Evolutionary conservation across 2,888 invertebrate species (phyloP).

Genomic region (Tiliacea aurago): DNA sequence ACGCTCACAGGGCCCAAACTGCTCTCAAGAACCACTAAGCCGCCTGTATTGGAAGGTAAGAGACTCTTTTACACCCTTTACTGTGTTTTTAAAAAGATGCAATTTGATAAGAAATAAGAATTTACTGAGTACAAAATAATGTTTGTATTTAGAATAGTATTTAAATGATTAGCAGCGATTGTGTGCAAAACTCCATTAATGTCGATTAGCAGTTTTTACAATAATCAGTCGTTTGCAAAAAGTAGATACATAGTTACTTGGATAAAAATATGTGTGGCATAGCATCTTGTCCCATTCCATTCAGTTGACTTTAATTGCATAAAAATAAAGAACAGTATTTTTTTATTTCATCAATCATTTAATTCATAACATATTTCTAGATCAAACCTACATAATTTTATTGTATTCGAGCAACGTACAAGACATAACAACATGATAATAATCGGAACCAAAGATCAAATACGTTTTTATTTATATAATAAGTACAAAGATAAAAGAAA

Average conservation of each 20-base stretch:
- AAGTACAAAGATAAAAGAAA: constrained; percentile 28
- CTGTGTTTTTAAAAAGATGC: neutral
- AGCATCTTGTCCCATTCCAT: neutral
- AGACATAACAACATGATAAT: constrained; percentile 26
- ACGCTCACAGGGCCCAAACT: constrained; percentile 94
- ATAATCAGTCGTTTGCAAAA: constrained; percentile 1
- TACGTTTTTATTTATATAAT: constrained; percentile 19
- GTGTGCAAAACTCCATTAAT: neutral
- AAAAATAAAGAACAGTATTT: constrained; percentile 20
- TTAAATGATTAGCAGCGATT: neutral
- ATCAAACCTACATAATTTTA: neutral
- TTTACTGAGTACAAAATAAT: neutral
- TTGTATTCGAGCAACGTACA: constrained; percentile 3
- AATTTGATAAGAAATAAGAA: neutral
- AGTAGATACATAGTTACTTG: neutral
- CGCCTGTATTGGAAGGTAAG: constrained; percentile 92
- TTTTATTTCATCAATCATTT: constrained; percentile 23
- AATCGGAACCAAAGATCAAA: constrained; percentile 30
- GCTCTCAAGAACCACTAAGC: constrained; percentile 94
- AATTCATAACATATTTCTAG: constrained; percentile 27
- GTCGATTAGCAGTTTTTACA: neutral
- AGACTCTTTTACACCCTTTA: neutral
- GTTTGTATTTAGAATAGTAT: constrained; percentile 7
- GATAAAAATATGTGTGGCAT: neutral
- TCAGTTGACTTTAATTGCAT: neutral